Base-by-base conservation (phyloP, 2,113 vertebrate species). In the Sakesphorus luctuosus region DNA sequence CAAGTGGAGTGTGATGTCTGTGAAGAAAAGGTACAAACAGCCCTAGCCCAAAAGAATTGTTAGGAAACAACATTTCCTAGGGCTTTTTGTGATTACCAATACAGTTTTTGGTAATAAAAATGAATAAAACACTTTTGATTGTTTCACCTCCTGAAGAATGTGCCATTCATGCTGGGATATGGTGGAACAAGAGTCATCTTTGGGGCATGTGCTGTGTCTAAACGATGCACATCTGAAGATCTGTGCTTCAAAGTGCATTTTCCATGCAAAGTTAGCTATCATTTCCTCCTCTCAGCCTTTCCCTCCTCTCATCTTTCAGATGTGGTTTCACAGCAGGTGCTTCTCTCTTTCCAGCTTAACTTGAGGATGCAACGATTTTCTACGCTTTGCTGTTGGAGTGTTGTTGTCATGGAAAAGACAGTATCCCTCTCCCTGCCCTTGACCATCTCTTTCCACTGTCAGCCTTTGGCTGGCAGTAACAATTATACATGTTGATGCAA, bases 1-100 rank as follows among this genome's bases (percentile, higher is more conserved):
- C 0, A 5, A 50, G 44, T 33, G 19, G 38, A 33, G 6, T 72
- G 36, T 28, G 50, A 15, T 13, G 7, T 2, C 1, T 61, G 8
- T 40, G 25, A 92, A 38, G 25, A 44, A 66, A 33, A 50, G 38
- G 15, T 11, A 38, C 43, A 78, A 4, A n/a, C 38, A 75, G 18
- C 40, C 15, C 19, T 43, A 38, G 6, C 8, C 33, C 36, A 50
- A 43, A 28, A 75, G 14, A 82, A 52, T 6, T 67, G 25, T 29
- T n/a, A 62, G 15, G 46, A 46, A 63, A 38, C 3, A 1, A 7
- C 11, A 6, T 68, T 90, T 61, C 23, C 18, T 38, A 12, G 4
- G 5, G 3, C 0, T 13, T 23, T 43, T 38, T 75, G 23, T 74
- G 87, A 49, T 47, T 53, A 35, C 61, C 81, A 67, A 72, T n/a